These are phyloP conservation scores for Frankliniella intonsa DNA, from an alignment of 2,888 invertebrate species.

Conservation along the genomic window DNA sequence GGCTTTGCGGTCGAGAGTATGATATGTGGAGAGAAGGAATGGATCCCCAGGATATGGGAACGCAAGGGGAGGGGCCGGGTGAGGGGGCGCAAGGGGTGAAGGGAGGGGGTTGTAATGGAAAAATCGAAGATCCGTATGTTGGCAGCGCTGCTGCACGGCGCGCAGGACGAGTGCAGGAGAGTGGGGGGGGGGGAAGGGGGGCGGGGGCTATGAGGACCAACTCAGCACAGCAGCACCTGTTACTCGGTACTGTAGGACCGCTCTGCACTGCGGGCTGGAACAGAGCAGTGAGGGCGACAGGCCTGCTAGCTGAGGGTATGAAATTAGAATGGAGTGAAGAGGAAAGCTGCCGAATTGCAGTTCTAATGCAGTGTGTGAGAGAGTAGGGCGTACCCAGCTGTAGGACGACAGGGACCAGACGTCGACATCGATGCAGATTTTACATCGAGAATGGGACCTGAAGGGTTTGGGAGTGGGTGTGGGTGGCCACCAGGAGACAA, in stretches of 20 bases:
- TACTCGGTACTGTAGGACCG: background rate
- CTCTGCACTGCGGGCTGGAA: no score
- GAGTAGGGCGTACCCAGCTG: no score
- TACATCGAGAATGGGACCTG: no score
- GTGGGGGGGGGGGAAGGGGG: background rate
- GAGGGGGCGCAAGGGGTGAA: background rate
- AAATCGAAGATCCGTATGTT: conserved; percentile 25
- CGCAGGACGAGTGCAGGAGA: background rate
- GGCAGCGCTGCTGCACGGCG: background rate
- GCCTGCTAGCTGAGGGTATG: no score
- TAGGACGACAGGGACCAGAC: no score
- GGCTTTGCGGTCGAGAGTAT: conserved; percentile 19
- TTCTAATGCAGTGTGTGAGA: no score
- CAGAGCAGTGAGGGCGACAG: no score
- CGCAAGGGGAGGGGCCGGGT: background rate
- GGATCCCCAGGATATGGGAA: background rate
- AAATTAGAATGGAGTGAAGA: no score
- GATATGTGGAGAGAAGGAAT: conserved; percentile 22
- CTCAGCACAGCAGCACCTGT: background rate
- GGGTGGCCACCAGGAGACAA: no score
- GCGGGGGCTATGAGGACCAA: background rate
- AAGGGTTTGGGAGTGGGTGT: no score
- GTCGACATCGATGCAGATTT: no score
- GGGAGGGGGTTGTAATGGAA: conserved; percentile 9
- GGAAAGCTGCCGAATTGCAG: no score